Conservation (phyloP, 2,113 vertebrate genomes). For the Ptilonorhynchus violaceus region DNA sequence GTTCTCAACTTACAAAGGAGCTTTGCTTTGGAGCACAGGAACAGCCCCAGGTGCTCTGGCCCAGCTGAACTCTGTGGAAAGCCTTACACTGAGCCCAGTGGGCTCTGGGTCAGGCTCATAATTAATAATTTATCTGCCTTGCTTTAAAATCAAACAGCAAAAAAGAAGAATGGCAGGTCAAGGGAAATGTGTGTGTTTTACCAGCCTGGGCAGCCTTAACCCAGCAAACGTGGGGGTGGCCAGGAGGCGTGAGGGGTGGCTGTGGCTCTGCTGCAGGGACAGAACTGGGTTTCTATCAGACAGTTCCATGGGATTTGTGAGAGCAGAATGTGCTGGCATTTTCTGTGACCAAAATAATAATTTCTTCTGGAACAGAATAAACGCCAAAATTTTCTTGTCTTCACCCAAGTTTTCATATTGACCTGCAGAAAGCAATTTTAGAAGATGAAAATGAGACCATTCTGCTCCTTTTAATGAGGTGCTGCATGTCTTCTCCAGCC, state of each 20-base stretch:
- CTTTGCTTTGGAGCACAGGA: neutral
- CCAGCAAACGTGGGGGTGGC: neutral
- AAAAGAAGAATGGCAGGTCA: neutral
- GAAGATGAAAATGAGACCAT: neutral
- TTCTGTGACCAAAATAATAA: neutral
- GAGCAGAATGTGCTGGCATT: neutral
- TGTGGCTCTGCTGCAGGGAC: neutral
- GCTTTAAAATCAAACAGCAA: neutral
- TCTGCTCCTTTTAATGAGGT: neutral
- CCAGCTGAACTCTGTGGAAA: neutral
- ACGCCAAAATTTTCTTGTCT: neutral
- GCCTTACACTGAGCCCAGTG: neutral
- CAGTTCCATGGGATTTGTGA: neutral
- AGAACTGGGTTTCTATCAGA: neutral
- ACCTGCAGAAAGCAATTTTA: neutral
- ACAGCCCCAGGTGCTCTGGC: neutral
- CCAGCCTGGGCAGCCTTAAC: neutral
- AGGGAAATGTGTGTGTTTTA: neutral
- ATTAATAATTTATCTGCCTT: neutral
- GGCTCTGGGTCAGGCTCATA: neutral
- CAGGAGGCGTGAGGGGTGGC: neutral
- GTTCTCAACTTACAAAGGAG: rapidly evolving
- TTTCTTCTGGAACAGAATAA: neutral
- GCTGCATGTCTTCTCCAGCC: neutral
- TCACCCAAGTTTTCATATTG: neutral